A percentile compares a stretch with the other conserved stretches of the same genome.
Conservation (phyloP, 2,888 invertebrate species). For the Apoderus coryli region DNA sequence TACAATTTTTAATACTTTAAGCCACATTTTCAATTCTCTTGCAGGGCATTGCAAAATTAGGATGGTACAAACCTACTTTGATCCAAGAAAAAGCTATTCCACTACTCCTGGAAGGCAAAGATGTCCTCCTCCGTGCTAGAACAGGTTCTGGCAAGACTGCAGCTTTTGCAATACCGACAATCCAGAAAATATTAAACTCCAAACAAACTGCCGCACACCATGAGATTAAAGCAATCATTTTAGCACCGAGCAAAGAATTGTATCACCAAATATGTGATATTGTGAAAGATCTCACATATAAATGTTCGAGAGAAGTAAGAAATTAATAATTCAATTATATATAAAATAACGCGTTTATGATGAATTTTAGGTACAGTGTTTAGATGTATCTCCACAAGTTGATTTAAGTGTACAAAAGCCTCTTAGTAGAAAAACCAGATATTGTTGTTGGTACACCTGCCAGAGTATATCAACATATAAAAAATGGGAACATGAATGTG, state of each 20-base stretch:
- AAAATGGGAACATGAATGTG: conserved; percentile 55
- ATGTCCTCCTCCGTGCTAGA: conserved; percentile 83
- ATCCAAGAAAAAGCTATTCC: conserved; percentile 96
- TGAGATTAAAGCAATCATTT: conserved; percentile 58
- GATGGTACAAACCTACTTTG: conserved; percentile 84
- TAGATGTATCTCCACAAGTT: conserved; percentile 67
- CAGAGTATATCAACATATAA: conserved; percentile 64
- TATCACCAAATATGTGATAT: conserved; percentile 64
- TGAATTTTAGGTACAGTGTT: conserved; percentile 35
- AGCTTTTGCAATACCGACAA: conserved; percentile 83
- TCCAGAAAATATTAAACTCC: conserved; percentile 73
- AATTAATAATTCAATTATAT: conserved; percentile 3
- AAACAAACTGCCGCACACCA: conserved; percentile 60
- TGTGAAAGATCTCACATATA: conserved; percentile 58
- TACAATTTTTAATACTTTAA: too few species aligned
- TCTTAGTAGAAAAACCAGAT: conserved; percentile 67
- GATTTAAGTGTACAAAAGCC: conserved; percentile 60
- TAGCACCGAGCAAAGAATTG: conserved; percentile 88
- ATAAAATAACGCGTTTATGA: neutral
- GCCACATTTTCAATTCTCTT: too few species aligned
- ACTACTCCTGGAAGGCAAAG: conserved; percentile 85
- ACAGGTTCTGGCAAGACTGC: conserved; percentile 99
- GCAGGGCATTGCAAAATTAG: conserved; percentile 76
- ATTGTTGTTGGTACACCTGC: conserved; percentile 83
- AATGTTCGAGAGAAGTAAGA: conserved; percentile 70